Evolutionary conservation across 2,113 vertebrate genomes (phyloP).

Genomic region (Nothocercus nigrocapillus): DNA sequence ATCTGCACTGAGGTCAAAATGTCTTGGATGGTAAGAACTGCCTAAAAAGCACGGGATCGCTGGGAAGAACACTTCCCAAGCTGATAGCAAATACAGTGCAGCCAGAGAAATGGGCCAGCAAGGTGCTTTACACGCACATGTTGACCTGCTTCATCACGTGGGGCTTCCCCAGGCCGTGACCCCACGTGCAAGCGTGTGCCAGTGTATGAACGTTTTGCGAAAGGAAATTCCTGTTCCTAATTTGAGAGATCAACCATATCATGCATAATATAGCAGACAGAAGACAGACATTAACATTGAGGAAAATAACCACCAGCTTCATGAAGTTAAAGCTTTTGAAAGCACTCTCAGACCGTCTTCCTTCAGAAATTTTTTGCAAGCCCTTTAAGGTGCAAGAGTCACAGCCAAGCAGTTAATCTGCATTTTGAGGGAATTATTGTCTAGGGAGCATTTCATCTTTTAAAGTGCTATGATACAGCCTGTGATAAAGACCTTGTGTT

Average conservation of each 20-base stretch:
- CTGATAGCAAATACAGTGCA: not conserved
- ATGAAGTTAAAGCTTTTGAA: not conserved
- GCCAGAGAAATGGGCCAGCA: not conserved
- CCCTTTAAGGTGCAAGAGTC: not conserved
- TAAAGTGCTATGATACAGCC: not conserved
- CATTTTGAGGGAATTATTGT: not conserved
- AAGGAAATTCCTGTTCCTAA: not conserved
- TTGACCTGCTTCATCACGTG: not conserved
- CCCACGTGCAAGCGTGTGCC: not conserved
- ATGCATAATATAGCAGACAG: accelerated
- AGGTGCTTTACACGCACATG: not conserved
- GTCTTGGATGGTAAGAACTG: not conserved
- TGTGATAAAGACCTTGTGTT: not conserved
- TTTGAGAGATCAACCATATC: not conserved
- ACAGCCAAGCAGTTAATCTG: not conserved
- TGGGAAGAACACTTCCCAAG: not conserved
- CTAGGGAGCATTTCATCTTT: not conserved
- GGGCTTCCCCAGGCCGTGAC: not conserved
- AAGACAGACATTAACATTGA: not conserved
- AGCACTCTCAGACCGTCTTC: not conserved
- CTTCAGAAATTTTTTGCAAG: not conserved
- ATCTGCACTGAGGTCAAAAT: not conserved
- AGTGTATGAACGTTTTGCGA: accelerated
- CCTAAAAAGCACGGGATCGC: not conserved
- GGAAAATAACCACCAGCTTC: not conserved